Evolutionary conservation across 2,888 invertebrate species (phyloP), one percentile per base, ranked within the genome.

Genomic region (Therioaphis trifolii): DNA sequence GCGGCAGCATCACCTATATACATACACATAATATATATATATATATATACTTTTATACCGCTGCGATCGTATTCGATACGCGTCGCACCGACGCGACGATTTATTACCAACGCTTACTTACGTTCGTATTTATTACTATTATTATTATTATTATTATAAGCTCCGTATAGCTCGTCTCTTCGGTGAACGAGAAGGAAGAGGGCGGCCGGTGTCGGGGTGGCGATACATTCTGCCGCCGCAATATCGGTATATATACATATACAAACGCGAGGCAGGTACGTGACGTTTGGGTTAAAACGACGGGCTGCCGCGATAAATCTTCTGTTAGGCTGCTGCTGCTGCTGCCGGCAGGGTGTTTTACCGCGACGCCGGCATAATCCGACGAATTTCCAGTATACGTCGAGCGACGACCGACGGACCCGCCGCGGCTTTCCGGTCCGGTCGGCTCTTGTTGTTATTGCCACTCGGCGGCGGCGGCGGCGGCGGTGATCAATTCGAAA

Each of bases 61-160:
- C 63, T 12, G 52, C 18, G 78, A 68, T 78, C 72, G 61, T 72
- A 82, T 82, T 82, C 71, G 72, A 82, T 72, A 46, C 80, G 71
- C 79, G 79, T 80, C 55, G 9, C 71, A 58, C 69, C 55, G 69
- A 80, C 72, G 21, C 72, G 80, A 72, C 71, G 72, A 82, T 82
- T 82, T 82, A 82, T 72, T 72, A 72, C 71, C 71, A 27, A 18
- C 69, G 78, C 55, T 68, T 71, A 63, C 61, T 46, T 29, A 61
- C 40, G 71, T 63, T 58, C 52, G 29, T 52, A 78, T 52, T 68
- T 68, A 55, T 78, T 27, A 18, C 40, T 61, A 58, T 27, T 40
- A 24, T 52, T 68, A 55, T 78, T 68, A 78, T 69, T 69, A 77
- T 77, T 77, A 68, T 79, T 52, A 69, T 69, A 55, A 79, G 79